phyloP scores from a whole-genome alignment of 2,113 vertebrate species.

The Phoxinus phoxinus region DNA sequence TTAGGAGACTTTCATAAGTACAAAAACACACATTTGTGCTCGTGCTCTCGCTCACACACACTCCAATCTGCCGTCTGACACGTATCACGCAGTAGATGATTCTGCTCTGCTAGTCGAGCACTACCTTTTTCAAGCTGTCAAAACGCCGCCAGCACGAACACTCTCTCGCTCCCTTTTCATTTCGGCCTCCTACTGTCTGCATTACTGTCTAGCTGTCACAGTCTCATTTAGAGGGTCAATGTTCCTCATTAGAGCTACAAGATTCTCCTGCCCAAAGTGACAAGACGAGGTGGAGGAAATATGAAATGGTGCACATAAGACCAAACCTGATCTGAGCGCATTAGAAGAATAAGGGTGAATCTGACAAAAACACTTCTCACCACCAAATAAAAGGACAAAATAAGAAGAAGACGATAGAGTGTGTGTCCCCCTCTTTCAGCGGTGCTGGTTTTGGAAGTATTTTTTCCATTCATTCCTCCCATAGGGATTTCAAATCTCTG shows the following conservation, averaged over 20 bases:
- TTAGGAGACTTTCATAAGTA: constrained; percentile 1
- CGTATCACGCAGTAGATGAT: constrained; percentile 3
- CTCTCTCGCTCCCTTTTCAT: neutral
- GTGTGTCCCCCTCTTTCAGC: too few relatives aligned
- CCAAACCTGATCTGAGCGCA: neutral
- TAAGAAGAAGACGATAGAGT: neutral
- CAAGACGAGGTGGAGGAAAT: constrained; percentile 31
- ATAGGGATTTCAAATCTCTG: too few relatives aligned
- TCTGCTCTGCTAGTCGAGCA: neutral
- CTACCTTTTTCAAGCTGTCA: constrained; percentile 20
- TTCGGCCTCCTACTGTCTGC: neutral
- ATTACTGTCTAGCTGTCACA: constrained; percentile 39
- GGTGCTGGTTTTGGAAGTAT: too few relatives aligned
- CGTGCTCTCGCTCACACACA: neutral
- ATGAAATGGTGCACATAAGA: constrained; percentile 35
- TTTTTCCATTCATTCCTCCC: too few relatives aligned
- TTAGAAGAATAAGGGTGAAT: neutral
- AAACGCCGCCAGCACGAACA: constrained; percentile 38
- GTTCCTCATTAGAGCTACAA: constrained; percentile 43
- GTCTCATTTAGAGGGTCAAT: constrained; percentile 44
- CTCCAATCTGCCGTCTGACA: constrained; percentile 15
- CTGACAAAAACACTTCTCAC: constrained; percentile 3
- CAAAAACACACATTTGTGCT: constrained; percentile 1
- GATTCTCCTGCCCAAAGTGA: constrained; percentile 46
- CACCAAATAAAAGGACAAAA: neutral